Percentiles rank a stretch among this genome's conserved stretches.
Evolutionary conservation across 2,797 vertebrate species (phyloP).

Genomic region (Scyliorhinus canicula): DNA sequence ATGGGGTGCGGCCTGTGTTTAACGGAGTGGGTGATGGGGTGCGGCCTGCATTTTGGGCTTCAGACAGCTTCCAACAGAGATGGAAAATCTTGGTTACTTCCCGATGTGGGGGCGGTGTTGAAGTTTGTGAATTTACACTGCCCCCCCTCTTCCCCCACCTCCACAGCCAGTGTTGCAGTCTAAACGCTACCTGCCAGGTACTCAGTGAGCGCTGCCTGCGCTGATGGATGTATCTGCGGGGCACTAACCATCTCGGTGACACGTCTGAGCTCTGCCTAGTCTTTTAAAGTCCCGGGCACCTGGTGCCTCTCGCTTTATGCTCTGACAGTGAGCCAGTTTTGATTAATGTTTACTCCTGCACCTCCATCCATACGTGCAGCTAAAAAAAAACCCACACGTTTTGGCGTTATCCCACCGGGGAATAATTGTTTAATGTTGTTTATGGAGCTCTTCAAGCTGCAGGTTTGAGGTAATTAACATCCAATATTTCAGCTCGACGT

Average conservation of each 20-base stretch:
- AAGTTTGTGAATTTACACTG: not conserved
- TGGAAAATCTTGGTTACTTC: no score
- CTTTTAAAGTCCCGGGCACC: not conserved
- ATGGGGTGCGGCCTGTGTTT: not conserved
- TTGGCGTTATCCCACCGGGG: slow-evolving; percentile 9
- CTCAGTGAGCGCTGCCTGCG: not conserved
- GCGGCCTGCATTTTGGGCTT: not conserved
- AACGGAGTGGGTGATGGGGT: not conserved
- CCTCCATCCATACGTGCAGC: not conserved
- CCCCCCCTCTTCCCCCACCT: no score
- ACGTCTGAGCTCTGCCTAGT: not conserved
- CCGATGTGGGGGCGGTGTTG: not conserved
- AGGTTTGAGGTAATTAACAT: slow-evolving; percentile 30
- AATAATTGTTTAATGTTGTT: slow-evolving; percentile 30
- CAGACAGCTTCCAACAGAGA: not conserved
- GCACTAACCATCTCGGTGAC: not conserved
- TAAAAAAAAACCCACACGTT: slow-evolving; percentile 22
- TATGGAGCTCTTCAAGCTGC: not conserved
- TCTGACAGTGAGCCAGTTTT: not conserved
- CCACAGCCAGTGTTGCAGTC: no score
- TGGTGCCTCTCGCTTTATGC: not conserved
- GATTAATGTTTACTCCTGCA: not conserved
- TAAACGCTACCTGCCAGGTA: not conserved
- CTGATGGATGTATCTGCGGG: slow-evolving; percentile 13
- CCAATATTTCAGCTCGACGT: slow-evolving; percentile 1